Percentiles rank a stretch among this genome's conserved stretches.
These are phyloP conservation scores for Canis aureus DNA, from an alignment of 2,113 vertebrate genomes.

Conservation along the genomic window DNA sequence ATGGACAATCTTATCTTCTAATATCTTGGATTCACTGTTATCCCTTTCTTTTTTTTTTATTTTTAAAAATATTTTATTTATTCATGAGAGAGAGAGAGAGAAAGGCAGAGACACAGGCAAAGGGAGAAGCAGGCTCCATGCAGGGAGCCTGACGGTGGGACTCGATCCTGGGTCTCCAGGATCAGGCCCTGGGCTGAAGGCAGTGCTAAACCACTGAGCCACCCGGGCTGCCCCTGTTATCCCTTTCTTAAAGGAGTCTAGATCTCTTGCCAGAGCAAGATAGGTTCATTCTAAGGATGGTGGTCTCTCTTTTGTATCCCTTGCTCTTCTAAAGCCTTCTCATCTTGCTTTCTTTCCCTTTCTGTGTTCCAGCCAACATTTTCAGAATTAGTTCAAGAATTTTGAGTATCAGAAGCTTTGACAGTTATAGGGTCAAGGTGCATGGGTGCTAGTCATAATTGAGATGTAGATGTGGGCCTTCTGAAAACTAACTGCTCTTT, in stretches of 20 bases:
- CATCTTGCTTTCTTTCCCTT: not conserved
- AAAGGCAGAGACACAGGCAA: too few relatives aligned
- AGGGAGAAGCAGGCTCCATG: too few relatives aligned
- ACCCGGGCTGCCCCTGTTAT: not conserved
- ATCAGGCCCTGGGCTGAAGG: too few relatives aligned
- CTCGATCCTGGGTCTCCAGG: too few relatives aligned
- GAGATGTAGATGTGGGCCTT: not conserved
- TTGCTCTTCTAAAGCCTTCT: not conserved
- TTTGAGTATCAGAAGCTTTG: not conserved
- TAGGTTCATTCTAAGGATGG: not conserved
- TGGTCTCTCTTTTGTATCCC: not conserved
- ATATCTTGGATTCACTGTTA: not conserved
- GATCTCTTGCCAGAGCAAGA: not conserved
- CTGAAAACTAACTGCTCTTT: conserved; percentile 54
- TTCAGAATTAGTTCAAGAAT: conserved; percentile 27
- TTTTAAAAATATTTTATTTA: too few relatives aligned
- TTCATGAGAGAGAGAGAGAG: too few relatives aligned
- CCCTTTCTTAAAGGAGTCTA: conserved; percentile 11
- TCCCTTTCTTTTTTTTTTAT: not conserved
- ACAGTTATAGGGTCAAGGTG: not conserved
- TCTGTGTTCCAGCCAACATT: not conserved
- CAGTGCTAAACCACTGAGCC: too few relatives aligned
- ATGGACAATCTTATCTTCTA: not conserved
- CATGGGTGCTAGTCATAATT: not conserved
- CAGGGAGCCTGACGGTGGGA: too few relatives aligned